phyloP scores from a whole-genome alignment of 2,797 vertebrate species.

The Betta splendens region DNA sequence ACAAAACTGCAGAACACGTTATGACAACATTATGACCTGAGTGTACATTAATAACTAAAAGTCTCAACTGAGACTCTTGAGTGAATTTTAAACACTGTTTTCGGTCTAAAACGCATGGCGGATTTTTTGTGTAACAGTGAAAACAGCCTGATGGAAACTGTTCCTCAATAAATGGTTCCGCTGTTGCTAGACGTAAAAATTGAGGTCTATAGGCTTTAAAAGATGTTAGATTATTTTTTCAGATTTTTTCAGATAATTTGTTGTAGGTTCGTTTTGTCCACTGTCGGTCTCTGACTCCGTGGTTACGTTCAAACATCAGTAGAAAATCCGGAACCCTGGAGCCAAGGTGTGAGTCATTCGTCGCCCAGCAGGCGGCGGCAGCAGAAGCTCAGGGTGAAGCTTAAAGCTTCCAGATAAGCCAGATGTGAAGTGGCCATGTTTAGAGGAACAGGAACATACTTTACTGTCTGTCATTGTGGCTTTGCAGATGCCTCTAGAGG shows the following conservation, averaged over 20 bases:
- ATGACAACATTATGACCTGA: accelerated
- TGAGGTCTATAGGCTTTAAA: too few species aligned
- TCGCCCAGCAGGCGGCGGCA: slow-evolving; percentile 50
- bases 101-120: background rate
- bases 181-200: too few species aligned
- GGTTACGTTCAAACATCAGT: too few species aligned
- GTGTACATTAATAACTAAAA: accelerated
- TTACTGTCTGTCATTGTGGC: too few species aligned
- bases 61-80: too few species aligned
- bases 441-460: background rate
- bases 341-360: background rate
- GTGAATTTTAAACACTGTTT: background rate
- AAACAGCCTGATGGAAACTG: slow-evolving; percentile 18
- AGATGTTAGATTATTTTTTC: too few species aligned
- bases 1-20: background rate
- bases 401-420: slow-evolving; percentile 9
- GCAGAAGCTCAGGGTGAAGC: background rate
- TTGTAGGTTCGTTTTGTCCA: too few species aligned
- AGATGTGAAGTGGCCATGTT: slow-evolving; percentile 12
- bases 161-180: slow-evolving; percentile 35
- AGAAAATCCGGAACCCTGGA: too few species aligned
- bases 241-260: too few species aligned
- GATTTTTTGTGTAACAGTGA: slow-evolving; percentile 27
- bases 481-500: too few species aligned
- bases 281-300: too few species aligned